Evolutionary conservation across 2,797 vertebrate species (phyloP), one percentile per base, ranked within the genome.

Genomic region (Serranus cabrilla): DNA sequence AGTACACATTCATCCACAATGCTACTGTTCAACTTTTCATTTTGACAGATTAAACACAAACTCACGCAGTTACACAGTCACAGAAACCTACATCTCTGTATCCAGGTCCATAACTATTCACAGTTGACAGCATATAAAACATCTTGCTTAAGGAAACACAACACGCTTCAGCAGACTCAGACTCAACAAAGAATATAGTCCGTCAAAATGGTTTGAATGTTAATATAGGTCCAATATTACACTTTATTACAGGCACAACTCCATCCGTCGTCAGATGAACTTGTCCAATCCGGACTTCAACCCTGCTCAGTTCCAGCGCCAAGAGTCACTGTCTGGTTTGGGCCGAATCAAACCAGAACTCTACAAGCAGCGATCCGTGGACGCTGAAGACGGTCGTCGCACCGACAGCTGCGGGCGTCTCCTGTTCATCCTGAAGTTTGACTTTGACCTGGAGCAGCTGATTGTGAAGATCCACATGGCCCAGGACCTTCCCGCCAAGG

Each of bases 381-480:
- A 99, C 58, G 95, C 94, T 0, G 98, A 99, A 0, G 97, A 99
- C 0, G 95, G 95, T 9, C 93, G 94, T 16, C 93, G 93, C 67
- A 85, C 92, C 5, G 95, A 96, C 82, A 96, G 91, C 95, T 99
- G 97, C 21, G 98, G 98, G 3, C 96, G 95, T 64, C 95, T 99
- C 76, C 96, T 97, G 90, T 98, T 99, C 39, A 94, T 99, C 83
- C 91, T 99, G 70, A 98, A 99, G 87, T 99, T 98, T 42, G 98
- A 99, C 89, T 99, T 98, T 75, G 97, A 99, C 85, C 90, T 99
- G 78, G 98, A 99, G 88, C 98, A 99, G 92, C 96, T 99, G 84
- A 98, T 99, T 0, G 97, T 99, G 84, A 99, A 99, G 93, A 97
- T 99, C 88, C 97, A 98, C 91, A 97, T 96, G 91, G 98, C 97